phyloP scores from a whole-genome alignment of 2,888 invertebrate genomes.

The Clostera curtula region DNA sequence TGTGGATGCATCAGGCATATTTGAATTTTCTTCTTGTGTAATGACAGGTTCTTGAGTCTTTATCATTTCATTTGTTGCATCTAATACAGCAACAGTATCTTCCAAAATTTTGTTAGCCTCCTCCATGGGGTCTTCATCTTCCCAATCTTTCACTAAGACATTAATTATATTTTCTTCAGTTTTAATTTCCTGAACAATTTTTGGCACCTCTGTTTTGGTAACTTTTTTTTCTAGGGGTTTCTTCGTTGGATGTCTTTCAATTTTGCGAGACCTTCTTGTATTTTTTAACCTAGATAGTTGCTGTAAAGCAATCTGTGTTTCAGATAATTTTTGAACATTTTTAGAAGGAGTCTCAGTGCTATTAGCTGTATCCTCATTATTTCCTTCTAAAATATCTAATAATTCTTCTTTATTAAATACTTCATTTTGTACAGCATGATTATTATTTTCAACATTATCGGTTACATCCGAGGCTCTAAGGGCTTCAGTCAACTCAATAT shows the following conservation, averaged over 20 bases:
- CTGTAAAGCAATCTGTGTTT: slow-evolving; percentile 51
- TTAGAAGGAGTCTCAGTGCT: slow-evolving; percentile 16
- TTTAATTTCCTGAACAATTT: slow-evolving; percentile 16
- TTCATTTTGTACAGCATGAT: slow-evolving; percentile 45
- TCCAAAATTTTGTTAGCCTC: slow-evolving; percentile 21
- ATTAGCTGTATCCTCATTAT: slow-evolving; percentile 35
- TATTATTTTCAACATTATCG: slow-evolving; percentile 53
- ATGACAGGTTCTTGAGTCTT: slow-evolving; percentile 22
- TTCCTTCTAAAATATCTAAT: slow-evolving; percentile 62
- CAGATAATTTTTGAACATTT: slow-evolving; percentile 20
- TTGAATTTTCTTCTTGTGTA: slow-evolving; percentile 25
- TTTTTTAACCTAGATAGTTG: slow-evolving; percentile 50
- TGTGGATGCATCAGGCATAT: slow-evolving; percentile 33
- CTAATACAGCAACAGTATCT: slow-evolving; percentile 22
- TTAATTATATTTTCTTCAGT: slow-evolving; percentile 56
- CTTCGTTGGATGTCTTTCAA: slow-evolving; percentile 19
- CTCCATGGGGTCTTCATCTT: slow-evolving; percentile 53
- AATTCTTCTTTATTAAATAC: slow-evolving; percentile 67
- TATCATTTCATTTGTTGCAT: slow-evolving; percentile 21
- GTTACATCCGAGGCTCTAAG: slow-evolving; percentile 48
- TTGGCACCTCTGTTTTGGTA: slow-evolving; percentile 13
- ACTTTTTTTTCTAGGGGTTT: slow-evolving; percentile 17
- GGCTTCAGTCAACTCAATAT: slow-evolving; percentile 59
- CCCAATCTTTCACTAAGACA: slow-evolving; percentile 71
- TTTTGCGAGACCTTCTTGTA: slow-evolving; percentile 18